A percentile compares a stretch with the other conserved stretches of the same genome.
Conservation (phyloP, 2,888 invertebrate species). For the Metellina segmentata region DNA sequence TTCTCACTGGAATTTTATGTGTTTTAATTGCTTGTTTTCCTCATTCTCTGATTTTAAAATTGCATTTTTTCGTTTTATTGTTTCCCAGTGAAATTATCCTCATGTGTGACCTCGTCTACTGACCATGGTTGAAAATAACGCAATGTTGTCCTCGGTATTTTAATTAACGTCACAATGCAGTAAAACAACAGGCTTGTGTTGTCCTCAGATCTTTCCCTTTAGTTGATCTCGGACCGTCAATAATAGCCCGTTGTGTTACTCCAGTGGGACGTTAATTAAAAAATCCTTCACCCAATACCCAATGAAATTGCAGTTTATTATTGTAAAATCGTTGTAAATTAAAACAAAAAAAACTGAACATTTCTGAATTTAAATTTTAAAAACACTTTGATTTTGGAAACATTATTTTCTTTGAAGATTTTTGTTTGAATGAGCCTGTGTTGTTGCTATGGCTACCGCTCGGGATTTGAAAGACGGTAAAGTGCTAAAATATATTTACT, state of each 20-base stretch:
- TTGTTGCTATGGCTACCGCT: conserved; percentile 67
- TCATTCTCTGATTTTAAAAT: neutral
- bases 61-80: neutral
- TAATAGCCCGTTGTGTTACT: too few relatives aligned
- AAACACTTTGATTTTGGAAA: neutral
- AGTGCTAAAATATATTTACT: neutral
- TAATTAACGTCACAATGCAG: too few relatives aligned
- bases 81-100: neutral
- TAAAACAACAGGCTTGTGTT: too few relatives aligned
- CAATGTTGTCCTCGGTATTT: too few relatives aligned
- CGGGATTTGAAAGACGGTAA: conserved; percentile 69
- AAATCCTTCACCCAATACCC: too few relatives aligned
- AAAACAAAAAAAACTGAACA: neutral
- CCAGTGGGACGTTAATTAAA: too few relatives aligned
- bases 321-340: neutral
- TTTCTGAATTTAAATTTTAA: neutral
- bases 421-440: too few relatives aligned
- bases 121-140: too few relatives aligned
- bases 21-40: neutral
- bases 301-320: too few relatives aligned
- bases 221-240: too few relatives aligned
- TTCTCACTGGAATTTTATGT: neutral
- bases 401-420: too few relatives aligned
- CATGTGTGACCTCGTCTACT: neutral
- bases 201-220: too few relatives aligned